phyloP scores from a whole-genome alignment of 2,888 invertebrate genomes.

The Cistogaster globosa region DNA sequence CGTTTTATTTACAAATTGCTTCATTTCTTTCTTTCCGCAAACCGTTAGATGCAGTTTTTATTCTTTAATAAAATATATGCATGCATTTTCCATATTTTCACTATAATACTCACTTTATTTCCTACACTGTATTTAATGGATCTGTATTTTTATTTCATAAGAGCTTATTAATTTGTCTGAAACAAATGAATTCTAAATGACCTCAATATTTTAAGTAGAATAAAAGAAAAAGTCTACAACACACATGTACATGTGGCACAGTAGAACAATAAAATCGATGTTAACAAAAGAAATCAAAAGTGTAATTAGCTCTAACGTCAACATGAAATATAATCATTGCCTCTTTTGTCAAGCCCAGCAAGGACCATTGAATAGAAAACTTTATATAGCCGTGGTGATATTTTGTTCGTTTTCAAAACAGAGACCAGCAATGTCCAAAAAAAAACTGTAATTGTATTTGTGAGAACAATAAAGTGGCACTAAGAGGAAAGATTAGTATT shows the following conservation, averaged over 20 bases:
- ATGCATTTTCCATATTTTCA: too few species aligned
- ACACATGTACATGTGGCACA: slow-evolving; percentile 16
- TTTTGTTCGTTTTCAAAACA: too few species aligned
- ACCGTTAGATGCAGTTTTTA: too few species aligned
- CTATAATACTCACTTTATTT: background rate
- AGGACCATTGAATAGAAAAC: background rate
- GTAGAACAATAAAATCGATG: slow-evolving; percentile 45
- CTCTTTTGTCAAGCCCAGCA: slow-evolving; percentile 14
- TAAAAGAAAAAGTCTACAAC: slow-evolving; percentile 22
- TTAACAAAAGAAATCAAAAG: slow-evolving; percentile 46
- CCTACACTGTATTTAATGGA: background rate
- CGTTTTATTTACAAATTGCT: too few species aligned
- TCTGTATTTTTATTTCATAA: background rate
- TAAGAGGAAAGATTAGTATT: too few species aligned
- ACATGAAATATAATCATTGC: slow-evolving; percentile 19
- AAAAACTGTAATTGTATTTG: too few species aligned
- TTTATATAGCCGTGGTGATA: too few species aligned
- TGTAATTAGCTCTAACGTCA: slow-evolving; percentile 32
- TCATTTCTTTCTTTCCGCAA: too few species aligned
- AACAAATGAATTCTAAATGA: slow-evolving; percentile 66
- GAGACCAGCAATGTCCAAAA: too few species aligned
- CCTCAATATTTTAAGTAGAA: slow-evolving; percentile 50
- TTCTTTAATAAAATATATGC: too few species aligned
- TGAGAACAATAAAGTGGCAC: too few species aligned
- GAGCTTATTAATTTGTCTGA: background rate